phyloP scores from a whole-genome alignment of 2,113 vertebrate species.

The Chloropsis hardwickii region DNA sequence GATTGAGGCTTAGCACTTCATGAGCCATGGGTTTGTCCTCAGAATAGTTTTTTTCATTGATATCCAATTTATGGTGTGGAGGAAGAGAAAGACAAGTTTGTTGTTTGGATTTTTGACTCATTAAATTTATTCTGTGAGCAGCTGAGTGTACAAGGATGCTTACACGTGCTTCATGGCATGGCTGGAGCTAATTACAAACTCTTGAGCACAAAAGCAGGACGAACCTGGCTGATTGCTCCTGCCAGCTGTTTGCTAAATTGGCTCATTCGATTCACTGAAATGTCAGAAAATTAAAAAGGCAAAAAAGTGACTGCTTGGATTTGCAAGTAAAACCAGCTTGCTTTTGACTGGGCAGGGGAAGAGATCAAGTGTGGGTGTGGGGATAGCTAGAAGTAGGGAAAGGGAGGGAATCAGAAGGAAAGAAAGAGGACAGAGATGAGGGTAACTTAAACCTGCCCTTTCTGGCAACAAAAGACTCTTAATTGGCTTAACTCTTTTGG shows the following conservation, averaged over 20 bases:
- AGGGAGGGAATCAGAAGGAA: neutral
- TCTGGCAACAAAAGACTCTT: neutral
- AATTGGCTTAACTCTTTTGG: neutral
- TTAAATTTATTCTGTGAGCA: neutral
- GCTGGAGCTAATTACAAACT: neutral
- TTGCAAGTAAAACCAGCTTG: neutral
- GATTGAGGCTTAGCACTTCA: neutral
- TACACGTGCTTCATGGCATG: neutral
- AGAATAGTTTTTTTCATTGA: neutral
- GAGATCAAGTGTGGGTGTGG: neutral
- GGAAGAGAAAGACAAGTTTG: neutral
- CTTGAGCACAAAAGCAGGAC: neutral
- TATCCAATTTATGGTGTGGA: neutral
- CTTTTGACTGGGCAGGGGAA: neutral
- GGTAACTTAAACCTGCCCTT: neutral
- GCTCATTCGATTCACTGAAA: neutral
- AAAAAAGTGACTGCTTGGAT: neutral
- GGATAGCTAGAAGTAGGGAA: neutral
- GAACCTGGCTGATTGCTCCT: neutral
- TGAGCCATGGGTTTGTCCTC: neutral
- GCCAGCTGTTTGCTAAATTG: neutral
- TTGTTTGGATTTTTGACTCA: slow-evolving; percentile 10
- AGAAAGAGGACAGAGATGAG: neutral
- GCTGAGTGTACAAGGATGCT: neutral
- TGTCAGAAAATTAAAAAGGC: neutral